phyloP scores from a whole-genome alignment of 1,140 invertebrate species.

The Subanguina moxae region DNA sequence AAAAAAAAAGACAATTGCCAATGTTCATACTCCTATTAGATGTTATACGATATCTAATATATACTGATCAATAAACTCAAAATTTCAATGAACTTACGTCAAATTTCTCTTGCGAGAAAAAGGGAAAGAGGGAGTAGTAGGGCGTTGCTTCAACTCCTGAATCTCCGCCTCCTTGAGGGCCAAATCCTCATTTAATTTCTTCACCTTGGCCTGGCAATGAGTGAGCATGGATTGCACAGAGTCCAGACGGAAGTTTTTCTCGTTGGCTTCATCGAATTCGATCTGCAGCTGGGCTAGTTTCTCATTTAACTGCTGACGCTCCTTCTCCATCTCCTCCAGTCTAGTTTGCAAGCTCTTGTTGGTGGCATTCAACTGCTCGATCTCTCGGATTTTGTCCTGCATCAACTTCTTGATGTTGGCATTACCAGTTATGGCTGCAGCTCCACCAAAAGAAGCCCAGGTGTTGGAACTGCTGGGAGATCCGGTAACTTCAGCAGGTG shows the following conservation, averaged over 20 bases:
- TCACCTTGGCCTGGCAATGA: background rate
- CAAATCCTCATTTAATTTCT: background rate
- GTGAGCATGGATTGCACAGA: constrained; percentile 6
- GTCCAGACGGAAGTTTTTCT: constrained; percentile 17
- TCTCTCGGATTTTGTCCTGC: background rate
- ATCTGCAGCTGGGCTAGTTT: background rate
- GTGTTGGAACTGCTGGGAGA: background rate
- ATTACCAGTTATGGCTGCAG: background rate
- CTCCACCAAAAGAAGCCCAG: background rate
- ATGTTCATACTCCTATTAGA: too few species aligned
- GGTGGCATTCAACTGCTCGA: background rate
- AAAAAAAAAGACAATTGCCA: too few species aligned
- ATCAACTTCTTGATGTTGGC: background rate
- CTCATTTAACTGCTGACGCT: background rate
- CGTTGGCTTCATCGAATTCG: constrained; percentile 16
- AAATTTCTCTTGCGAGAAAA: background rate
- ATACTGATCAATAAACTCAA: background rate
- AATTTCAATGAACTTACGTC: background rate
- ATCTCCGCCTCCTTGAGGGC: constrained; percentile 6
- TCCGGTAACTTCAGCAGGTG: constrained; percentile 1
- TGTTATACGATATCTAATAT: background rate
- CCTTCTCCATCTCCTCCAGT: constrained; percentile 7
- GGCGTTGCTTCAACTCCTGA: background rate
- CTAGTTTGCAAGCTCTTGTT: too few species aligned
- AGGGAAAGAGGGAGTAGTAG: background rate